Conservation (phyloP, 2,113 vertebrate species). For the Ginglymostoma cirratum region DNA sequence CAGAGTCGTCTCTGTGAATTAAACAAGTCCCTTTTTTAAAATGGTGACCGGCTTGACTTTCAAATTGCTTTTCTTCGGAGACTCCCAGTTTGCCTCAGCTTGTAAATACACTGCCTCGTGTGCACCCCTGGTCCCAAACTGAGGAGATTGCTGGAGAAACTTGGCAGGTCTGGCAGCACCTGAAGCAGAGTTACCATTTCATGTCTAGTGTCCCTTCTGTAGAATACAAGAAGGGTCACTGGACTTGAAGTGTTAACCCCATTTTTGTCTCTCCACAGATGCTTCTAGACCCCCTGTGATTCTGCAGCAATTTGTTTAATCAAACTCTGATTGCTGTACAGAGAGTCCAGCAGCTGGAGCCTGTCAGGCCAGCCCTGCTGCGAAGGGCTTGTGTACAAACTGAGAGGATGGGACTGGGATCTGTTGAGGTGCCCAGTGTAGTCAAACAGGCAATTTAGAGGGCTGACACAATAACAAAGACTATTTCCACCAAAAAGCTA, state of each 20-base stretch:
- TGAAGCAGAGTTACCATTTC: no score
- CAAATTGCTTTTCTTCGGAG: not conserved
- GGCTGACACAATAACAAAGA: not conserved
- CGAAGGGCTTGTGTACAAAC: not conserved
- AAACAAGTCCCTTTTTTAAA: not conserved
- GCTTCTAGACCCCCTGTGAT: not conserved
- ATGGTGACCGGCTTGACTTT: not conserved
- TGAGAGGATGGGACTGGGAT: not conserved
- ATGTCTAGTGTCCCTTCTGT: no score
- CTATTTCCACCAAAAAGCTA: not conserved
- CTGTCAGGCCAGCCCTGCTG: not conserved
- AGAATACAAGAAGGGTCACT: no score
- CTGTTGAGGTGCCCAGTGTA: no score
- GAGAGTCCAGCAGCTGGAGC: not conserved
- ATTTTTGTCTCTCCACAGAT: no score
- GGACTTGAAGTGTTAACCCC: no score
- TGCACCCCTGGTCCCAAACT: not conserved
- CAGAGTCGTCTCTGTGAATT: not conserved
- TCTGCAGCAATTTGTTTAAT: not conserved
- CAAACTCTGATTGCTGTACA: no score
- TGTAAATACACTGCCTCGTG: not conserved
- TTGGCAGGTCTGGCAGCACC: no score
- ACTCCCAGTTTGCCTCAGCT: not conserved
- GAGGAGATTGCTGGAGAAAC: not conserved
- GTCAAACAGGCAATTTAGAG: not conserved